Conservation (phyloP, 2,113 vertebrate genomes). For the Campylomormyrus tamandua region DNA sequence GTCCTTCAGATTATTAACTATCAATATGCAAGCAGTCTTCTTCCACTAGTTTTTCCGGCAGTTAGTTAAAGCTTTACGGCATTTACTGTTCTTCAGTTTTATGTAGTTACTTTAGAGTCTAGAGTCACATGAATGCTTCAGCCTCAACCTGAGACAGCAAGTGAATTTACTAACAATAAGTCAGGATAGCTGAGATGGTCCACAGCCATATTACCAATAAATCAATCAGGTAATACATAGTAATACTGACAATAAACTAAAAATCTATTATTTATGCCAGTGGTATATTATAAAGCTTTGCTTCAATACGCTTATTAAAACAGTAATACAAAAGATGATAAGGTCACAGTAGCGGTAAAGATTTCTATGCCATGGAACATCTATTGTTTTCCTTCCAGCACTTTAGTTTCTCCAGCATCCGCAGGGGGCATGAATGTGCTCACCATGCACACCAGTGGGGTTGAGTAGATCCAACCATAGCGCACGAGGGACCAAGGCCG, state of each 20-base stretch:
- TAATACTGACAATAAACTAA: background rate
- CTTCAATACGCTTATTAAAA: background rate
- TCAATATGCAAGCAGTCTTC: background rate
- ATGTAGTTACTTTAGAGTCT: background rate
- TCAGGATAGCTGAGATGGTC: background rate
- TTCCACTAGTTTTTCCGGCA: background rate
- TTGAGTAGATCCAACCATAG: constrained; percentile 81
- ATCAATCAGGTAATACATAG: background rate
- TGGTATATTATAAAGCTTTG: background rate
- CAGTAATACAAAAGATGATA: background rate
- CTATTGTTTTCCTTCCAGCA: background rate
- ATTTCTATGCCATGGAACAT: background rate
- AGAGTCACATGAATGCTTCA: background rate
- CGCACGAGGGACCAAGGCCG: constrained; percentile 79
- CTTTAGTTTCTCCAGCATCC: background rate
- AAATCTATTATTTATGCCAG: background rate
- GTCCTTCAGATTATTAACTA: background rate
- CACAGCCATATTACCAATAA: background rate
- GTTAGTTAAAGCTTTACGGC: background rate
- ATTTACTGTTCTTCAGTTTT: background rate
- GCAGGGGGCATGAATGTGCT: constrained; percentile 35
- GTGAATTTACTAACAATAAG: background rate
- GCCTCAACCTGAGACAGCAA: background rate
- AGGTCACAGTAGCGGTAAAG: background rate
- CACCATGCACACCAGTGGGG: constrained; percentile 79